These are phyloP conservation scores for Drosophila tripunctata DNA, from an alignment of 2,888 invertebrate genomes.

Conservation along the genomic window DNA sequence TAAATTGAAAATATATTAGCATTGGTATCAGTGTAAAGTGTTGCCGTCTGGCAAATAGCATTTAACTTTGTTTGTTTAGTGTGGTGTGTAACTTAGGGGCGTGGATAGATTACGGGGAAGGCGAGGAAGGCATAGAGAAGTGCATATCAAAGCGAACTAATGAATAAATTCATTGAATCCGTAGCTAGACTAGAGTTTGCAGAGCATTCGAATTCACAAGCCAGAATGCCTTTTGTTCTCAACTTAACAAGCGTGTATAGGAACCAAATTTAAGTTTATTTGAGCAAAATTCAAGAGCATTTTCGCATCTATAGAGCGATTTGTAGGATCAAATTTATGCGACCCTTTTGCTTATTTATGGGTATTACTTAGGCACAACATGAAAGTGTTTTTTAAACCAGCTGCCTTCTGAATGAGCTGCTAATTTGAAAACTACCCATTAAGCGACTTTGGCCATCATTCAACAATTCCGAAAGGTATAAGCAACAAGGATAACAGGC, in stretches of 20 bases:
- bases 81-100: conserved; percentile 41
- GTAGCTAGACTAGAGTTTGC: conserved; percentile 46
- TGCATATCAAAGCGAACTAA: conserved; percentile 77
- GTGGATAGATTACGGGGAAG: neutral
- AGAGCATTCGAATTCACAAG: conserved; percentile 56
- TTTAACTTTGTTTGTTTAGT: conserved; percentile 72
- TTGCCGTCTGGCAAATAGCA: conserved; percentile 57
- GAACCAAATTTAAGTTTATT: conserved; percentile 23
- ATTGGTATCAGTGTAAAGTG: conserved; percentile 32
- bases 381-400: conserved; percentile 66
- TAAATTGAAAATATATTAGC: neutral
- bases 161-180: conserved; percentile 77
- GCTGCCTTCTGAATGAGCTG: conserved; percentile 59
- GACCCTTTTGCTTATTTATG: conserved; percentile 73
- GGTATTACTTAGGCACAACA: conserved; percentile 63
- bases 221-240: conserved; percentile 28
- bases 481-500: neutral
- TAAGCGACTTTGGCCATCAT: conserved; percentile 28
- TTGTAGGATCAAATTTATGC: conserved; percentile 57
- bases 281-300: conserved; percentile 30
- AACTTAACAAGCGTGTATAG: neutral
- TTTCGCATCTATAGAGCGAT: conserved; percentile 42
- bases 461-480: neutral
- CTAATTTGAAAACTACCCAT: conserved; percentile 69
- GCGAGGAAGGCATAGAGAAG: conserved; percentile 19